Evolutionary conservation across 2,797 vertebrate species (phyloP), one percentile per base, ranked within the genome.

Genomic region (Odontamblyopus rebecca): DNA sequence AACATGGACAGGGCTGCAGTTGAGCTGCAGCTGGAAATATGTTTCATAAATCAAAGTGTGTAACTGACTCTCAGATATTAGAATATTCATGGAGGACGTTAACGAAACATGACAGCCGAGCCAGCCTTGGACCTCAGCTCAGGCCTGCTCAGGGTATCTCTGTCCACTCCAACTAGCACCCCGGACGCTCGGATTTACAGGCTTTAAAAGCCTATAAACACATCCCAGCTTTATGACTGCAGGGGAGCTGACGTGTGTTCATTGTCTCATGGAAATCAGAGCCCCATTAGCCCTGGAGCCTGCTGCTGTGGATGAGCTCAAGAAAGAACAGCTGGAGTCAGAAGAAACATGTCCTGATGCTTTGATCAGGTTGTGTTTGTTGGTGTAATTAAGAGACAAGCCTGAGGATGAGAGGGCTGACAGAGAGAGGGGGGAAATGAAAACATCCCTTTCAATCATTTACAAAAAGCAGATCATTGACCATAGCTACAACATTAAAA

Each of bases 371-470:
- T 61, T n/a, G 60, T 19, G 16, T 61, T 61, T 61, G 29, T 61
- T 32, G 60, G 9, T 61, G 30, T 61, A 61, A 61, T 61, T 61
- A 61, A 61, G 30, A 60, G 27, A 60, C 13, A 23, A 30, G 27
- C 27, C 27, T 27, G 27, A 60, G 26, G 54, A 7, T 15, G n/a
- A 56, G n/a, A 56, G 41, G 41, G 12, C 11, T 2, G 9, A 44
- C 9, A 23, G 23, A 2, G 11, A 12, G 9, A 4, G 2, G 41
- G 41, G 41, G 3, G 41, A 44, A 13, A 44, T 44, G 12, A 44
- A 44, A 44, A 5, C 41, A 44, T 44, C 41, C 41, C 15, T 44
- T 44, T 44, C 12, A 12, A 13, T 2, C 41, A 44, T 44, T 44
- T 44, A 44, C 15, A 44, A 44, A 23, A 15, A 44, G 41, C 41